Base-by-base conservation (phyloP, 1,140 invertebrate genomes). In the Aphaenogaster floridana region DNA sequence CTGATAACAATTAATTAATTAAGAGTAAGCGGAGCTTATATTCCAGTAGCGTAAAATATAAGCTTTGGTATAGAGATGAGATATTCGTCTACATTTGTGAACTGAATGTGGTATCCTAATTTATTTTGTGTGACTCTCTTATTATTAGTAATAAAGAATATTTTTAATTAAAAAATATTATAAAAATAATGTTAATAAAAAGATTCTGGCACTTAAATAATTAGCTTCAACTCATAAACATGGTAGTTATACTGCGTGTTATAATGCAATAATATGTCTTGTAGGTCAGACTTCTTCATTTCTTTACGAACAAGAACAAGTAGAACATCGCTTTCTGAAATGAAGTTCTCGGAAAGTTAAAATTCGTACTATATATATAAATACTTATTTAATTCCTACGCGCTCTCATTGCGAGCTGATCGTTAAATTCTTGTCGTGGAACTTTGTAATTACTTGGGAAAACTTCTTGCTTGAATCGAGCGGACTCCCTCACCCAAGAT, bases 1-100 rank as follows among this genome's bases (percentile, higher is more conserved):
- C 80, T 61, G 52, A 63, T 84, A 57, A 61, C 61, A 84, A 84
- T 84, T 84, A 84, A 84, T 84, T 84, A 76, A 84, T 52, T 69
- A 52, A 76, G 54, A 66, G 78, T 54, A 52, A 54, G 63, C 42
- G 11, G n/a, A 80, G 78, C 63, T 80, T 69, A 80, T 81, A 69
- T 71, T 42, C 39, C 5, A 57, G 61, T 9, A 28, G 36, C 50
- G 21, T 81, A 71, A 59, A 71, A 81, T 69, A 7, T 17, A 17
- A 57, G 48, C n/a, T 84, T 76, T n/a, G 13, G 21, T 13, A 57
- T 76, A 61, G 50, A 54, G 13, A 39, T 21, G 28, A 74, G n/a
- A 36, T 57, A 45, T 72, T 68, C 3, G 50, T 54, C 34, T 81
- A 66, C n/a, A 48, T 52, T 64, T 36, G 42, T 36, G 11, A 63